Evolutionary conservation across 1,140 invertebrate species (phyloP), one percentile per base, ranked within the genome.

Genomic region (Drosophila sproati): DNA sequence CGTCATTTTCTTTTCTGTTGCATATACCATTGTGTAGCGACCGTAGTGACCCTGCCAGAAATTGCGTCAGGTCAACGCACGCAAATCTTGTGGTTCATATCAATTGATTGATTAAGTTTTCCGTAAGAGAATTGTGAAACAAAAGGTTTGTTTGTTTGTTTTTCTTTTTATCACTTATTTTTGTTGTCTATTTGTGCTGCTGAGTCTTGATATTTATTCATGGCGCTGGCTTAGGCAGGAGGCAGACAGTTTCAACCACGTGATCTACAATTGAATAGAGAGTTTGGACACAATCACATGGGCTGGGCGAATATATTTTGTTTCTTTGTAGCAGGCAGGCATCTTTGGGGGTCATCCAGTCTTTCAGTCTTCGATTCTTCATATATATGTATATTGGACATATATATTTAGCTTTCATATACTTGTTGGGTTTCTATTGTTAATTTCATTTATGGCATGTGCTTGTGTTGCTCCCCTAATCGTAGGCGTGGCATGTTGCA

Each of bases 141-240:
- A 78, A 91, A 81, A 80, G 73, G 62, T 79, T 91, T 74, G 55
- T 31, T 69, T 68, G 32, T 70, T 52, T 54, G 32, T 28, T 37
- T 50, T 45, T 10, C 39, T 37, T 74, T 90, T 89, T 91, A 81
- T 89, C 85, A 89, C 85, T 89, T 89, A 88, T 88, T 77, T 77
- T 77, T 89, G 66, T 88, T 77, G 57, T 55, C 60, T 73, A 43
- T 48, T 60, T 47, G 60, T 67, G 69, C 52, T 60, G 66, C 45
- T 47, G 55, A 39, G 31, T 55, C 10, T 41, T 7, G 35, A 64
- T 57, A 31, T 48, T 57, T 4, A 6, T 57, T 37, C 39, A 8
- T n/a, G 29, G 28, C 12, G 43, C 35, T 37, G 28, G 6, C 10
- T 20, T 8, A 2, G 60, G 34, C 10, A 32, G 43, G 7, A 32